Evolutionary conservation across 2,797 vertebrate species (phyloP).

Genomic region (Protonibea diacanthus): DNA sequence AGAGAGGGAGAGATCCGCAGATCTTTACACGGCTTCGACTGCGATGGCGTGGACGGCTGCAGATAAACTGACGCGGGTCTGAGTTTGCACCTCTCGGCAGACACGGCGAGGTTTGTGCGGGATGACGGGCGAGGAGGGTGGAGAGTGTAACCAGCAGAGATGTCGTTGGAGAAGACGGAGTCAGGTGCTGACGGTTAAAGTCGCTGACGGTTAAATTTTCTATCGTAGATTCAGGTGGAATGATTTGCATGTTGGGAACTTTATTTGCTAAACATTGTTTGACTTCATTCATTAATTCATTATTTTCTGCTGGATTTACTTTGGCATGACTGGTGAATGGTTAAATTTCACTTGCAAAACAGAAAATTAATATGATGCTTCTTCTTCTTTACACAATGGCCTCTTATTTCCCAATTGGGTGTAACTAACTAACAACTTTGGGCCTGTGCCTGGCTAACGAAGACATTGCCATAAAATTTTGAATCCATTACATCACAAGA

Average conservation of each 20-base stretch:
- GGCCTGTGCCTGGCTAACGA: background rate
- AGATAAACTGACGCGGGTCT: constrained; percentile 56
- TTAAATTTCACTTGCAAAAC: constrained; percentile 21
- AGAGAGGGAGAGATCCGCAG: constrained; percentile 27
- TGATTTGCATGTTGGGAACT: background rate
- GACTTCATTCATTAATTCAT: background rate
- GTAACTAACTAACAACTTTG: background rate
- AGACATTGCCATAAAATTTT: background rate
- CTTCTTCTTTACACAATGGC: background rate
- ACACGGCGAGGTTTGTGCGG: constrained; percentile 4
- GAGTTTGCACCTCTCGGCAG: no score
- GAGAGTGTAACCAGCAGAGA: constrained; percentile 35
- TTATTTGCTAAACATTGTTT: background rate
- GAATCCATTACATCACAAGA: background rate
- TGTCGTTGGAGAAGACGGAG: no score
- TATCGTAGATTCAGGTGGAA: no score
- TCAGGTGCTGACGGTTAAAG: no score
- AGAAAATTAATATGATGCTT: background rate
- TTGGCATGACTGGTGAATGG: constrained; percentile 13
- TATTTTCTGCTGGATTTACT: background rate
- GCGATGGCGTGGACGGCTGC: constrained; percentile 26
- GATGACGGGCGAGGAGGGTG: constrained; percentile 27
- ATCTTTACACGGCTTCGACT: background rate
- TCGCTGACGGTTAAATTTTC: no score
- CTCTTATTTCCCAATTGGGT: background rate